Evolutionary conservation across 2,113 vertebrate genomes (phyloP), one percentile per base, ranked within the genome.

Genomic region (Corythoichthys haematopterus): DNA sequence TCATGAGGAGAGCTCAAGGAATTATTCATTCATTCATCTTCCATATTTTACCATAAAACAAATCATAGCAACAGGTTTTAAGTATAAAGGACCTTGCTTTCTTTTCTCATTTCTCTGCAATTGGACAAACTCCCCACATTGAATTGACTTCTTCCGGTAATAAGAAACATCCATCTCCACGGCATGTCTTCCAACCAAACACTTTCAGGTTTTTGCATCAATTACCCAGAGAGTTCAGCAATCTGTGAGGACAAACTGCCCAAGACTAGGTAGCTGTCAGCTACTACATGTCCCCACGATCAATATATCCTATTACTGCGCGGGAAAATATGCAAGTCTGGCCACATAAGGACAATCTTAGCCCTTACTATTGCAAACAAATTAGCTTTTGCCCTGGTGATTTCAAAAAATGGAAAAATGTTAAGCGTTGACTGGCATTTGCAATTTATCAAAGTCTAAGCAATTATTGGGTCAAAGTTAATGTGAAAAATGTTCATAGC

Each of bases 241-340:
- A 70, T 72, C 71, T 40, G 58, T 65, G 69, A 77, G 82, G 76
- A 76, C 79, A 66, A 65, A 64, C 46, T 56, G 65, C 63, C 65
- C 71, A 55, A 64, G 14, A 74, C 1, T 33, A 56, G 72, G 72
- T 35, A 65, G 64, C 70, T 55, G 70, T 76, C 79, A 67, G 68
- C 4, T 2, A 3, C 28, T 7, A 5, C 46, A 6, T 12, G 52
- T 58, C 47, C 3, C 65, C 4, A 35, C 74, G 58, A 79, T 84
- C 77, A 72, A 80, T 79, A 80, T 65, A 59, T 35, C 68, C 45
- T 66, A 28, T 51, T 60, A 63, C 55, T 62, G 43, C 2, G 51
- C 3, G 51, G 37, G 48, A 3, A 65, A 78, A 80, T 73, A 71
- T 77, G 35, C 51, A 63, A 55, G 56, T 48, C 47, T 37, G 63